Percentiles rank a stretch among this genome's conserved stretches.
Conservation (phyloP, 2,797 vertebrate genomes). For the Leucoraja ocellata region DNA sequence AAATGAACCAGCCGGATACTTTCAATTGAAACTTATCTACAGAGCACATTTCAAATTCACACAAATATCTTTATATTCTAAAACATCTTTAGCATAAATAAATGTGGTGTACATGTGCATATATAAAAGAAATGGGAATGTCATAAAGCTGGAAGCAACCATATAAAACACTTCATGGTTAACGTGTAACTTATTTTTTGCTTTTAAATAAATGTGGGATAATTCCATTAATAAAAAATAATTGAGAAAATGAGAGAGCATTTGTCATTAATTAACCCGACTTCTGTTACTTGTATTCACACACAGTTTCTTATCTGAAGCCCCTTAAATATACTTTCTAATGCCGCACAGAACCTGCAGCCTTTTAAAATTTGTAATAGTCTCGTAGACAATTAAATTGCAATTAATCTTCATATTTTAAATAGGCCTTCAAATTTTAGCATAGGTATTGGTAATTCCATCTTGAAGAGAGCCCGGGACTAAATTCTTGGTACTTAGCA, state of each 20-base stretch:
- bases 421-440: conserved; percentile 51
- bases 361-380: conserved; percentile 46
- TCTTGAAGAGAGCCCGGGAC: conserved; percentile 42
- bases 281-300: conserved; percentile 41
- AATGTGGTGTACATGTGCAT: not conserved
- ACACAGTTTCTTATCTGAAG: conserved; percentile 41
- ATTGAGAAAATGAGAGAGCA: conserved; percentile 41
- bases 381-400: conserved; percentile 57
- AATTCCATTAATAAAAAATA: conserved; percentile 29
- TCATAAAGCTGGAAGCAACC: not conserved
- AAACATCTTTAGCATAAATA: not conserved
- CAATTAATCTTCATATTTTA: conserved; percentile 55
- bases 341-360: conserved; percentile 46
- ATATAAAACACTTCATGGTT: not conserved
- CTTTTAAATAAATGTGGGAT: not conserved
- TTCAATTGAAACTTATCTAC: too few species aligned
- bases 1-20: not conserved
- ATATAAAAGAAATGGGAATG: not conserved
- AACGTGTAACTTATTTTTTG: not conserved
- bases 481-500: conserved; percentile 43
- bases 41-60: too few species aligned
- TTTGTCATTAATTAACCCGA: conserved; percentile 43
- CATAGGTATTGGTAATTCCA: conserved; percentile 50
- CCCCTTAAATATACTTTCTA: conserved; percentile 48
- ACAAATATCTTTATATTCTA: not conserved